A percentile compares a stretch with the other conserved stretches of the same genome.
These are phyloP conservation scores for Elymnias hypermnestra DNA, from an alignment of 1,140 invertebrate genomes.

Conservation along the genomic window DNA sequence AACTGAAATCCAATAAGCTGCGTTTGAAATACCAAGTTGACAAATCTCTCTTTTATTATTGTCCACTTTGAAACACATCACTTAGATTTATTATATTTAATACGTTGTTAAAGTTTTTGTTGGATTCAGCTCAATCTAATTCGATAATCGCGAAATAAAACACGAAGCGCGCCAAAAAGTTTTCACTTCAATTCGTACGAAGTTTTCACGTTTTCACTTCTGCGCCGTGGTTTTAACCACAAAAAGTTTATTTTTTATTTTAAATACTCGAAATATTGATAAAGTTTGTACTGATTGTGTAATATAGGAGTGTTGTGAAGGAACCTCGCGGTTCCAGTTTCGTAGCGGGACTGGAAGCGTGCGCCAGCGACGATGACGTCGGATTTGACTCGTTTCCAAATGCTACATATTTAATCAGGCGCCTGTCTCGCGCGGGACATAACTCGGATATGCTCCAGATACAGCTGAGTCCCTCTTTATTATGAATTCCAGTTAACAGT, in stretches of 20 bases:
- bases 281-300: too few relatives aligned
- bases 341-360: constrained; percentile 38
- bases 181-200: too few relatives aligned
- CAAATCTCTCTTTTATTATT: background rate
- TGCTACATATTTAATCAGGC: constrained; percentile 70
- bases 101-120: background rate
- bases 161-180: too few relatives aligned
- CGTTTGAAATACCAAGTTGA: too few relatives aligned
- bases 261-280: too few relatives aligned
- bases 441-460: constrained; percentile 63
- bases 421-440: constrained; percentile 71
- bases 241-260: too few relatives aligned
- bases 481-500: constrained; percentile 72
- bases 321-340: constrained; percentile 22
- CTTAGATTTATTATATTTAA: background rate
- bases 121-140: too few relatives aligned
- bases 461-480: constrained; percentile 65
- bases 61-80: background rate
- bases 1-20: constrained; percentile 7
- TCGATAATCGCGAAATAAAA: too few relatives aligned
- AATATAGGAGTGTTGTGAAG: too few relatives aligned
- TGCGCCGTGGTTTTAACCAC: too few relatives aligned
- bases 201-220: too few relatives aligned
- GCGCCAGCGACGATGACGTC: constrained; percentile 60
- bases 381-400: constrained; percentile 65